phyloP scores from a whole-genome alignment of 1,140 invertebrate species.

The Cataglyphis hispanica region DNA sequence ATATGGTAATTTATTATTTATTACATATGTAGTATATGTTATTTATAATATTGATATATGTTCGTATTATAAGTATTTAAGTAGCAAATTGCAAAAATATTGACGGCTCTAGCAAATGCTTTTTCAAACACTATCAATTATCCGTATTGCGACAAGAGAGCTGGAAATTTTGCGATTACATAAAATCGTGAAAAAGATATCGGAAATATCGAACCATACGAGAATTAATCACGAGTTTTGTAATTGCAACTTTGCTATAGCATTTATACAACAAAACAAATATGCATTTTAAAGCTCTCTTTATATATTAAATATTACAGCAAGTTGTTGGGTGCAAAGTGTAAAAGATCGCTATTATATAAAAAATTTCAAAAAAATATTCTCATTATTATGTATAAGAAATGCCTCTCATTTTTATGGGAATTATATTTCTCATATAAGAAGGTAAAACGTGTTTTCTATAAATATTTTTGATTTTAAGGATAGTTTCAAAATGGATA shows the following conservation, averaged over 20 bases:
- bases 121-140: slow-evolving; percentile 59
- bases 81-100: slow-evolving; percentile 13
- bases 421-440: neutral
- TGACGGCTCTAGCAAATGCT: slow-evolving; percentile 28
- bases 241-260: slow-evolving; percentile 43
- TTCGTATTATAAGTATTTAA: slow-evolving; percentile 24
- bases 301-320: slow-evolving; percentile 8
- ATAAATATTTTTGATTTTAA: neutral
- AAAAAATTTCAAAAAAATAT: slow-evolving; percentile 18
- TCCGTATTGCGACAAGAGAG: slow-evolving; percentile 47
- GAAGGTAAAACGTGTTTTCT: neutral
- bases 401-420: neutral
- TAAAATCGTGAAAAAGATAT: slow-evolving; percentile 52
- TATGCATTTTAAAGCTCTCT: slow-evolving; percentile 37
- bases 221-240: slow-evolving; percentile 23
- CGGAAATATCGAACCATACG: slow-evolving; percentile 59
- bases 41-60: neutral
- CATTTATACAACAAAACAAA: slow-evolving; percentile 23
- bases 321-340: slow-evolving; percentile 1
- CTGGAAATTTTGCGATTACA: slow-evolving; percentile 52
- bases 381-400: neutral
- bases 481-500: neutral
- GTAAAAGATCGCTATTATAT: neutral
- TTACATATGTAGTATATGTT: neutral
- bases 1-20: slow-evolving; percentile 18